Evolutionary conservation across 1,140 invertebrate species (phyloP), one percentile per base, ranked within the genome.

Genomic region (Drosophila sechellia): DNA sequence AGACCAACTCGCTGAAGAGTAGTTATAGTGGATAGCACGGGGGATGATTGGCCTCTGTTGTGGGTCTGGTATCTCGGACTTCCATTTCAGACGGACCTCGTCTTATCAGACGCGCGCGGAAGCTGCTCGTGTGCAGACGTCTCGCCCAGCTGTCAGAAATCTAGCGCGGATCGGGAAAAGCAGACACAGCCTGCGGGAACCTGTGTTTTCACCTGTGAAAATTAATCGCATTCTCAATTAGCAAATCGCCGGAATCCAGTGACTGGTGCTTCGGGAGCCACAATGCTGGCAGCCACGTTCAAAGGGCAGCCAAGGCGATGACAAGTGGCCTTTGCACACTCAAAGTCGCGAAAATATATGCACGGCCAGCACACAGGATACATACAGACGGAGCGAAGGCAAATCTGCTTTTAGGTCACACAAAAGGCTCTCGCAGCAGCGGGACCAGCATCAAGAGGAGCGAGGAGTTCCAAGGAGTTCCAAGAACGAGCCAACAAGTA

Each of bases 81-180:
- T 20, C 6, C 4, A 10, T 60, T 68, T 64, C 54, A 52, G 17
- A 58, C 39, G 58, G 37, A 45, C 57, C 61, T 43, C 69, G 64
- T 79, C 79, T 87, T 87, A 87, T 87, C 83, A 87, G 83, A 87
- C 73, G 81, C 79, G 84, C 84, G 86, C 79, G 79, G 83, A 87
- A 77, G 83, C 79, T 87, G 83, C 64, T 89, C 84, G 61, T 48
- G 43, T 60, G 70, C 83, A 87, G 76, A 83, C 66, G 74, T 77
- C 66, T 77, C 77, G 52, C 43, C 53, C 50, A 60, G 49, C 58
- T 63, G 48, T 35, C 39, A 22, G 3, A 22, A 22, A 22, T 22
- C 20, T 22, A 22, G 20, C 3, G 20, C 20, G 20, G 20, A 35
- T 64, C 45, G 37, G 27, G n/a, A 11, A 15, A 27, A 40, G 35